Evolutionary conservation across 2,888 invertebrate species (phyloP), one percentile per base, ranked within the genome.

Genomic region (Encarsia formosa): DNA sequence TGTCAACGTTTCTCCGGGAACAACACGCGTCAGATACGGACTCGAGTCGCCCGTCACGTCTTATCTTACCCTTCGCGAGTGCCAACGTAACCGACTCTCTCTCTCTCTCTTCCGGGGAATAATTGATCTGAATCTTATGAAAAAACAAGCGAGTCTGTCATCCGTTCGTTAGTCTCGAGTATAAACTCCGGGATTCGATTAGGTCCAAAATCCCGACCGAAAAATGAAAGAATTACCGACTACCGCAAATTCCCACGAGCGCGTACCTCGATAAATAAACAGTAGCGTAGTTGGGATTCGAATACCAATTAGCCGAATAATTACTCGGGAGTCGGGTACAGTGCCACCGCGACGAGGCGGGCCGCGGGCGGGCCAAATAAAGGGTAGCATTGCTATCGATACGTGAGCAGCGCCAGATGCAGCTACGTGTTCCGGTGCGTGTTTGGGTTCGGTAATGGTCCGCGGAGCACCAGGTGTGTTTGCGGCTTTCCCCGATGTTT

Each of bases 301-400:
- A 54, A 54, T 57, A 43, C 43, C 52, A 57, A 57, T 54, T 53
- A 54, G 46, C 24, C 40, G 41, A 54, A 49, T 57, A 54, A 54
- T 57, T 54, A 54, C 45, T 54, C 32, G 18, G 44, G n/a, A n/a
- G n/a, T n/a, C 26, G 26, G 11, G 26, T 26, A 1, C 35, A 49
- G 49, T 43, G 49, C 46, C 31, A 23, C 24, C 31, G 11, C 9
- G n/a, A n/a, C n/a, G n/a, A n/a, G n/a, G n/a, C n/a, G n/a, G n/a
- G n/a, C n/a, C n/a, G n/a, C n/a, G n/a, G n/a, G n/a, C n/a, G n/a
- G n/a, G 11, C n/a, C 48, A 50, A 54, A 54, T 54, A 54, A 54
- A 54, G 53, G n/a, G n/a, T n/a, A n/a, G n/a, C n/a, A n/a, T n/a
- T n/a, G n/a, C n/a, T n/a, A n/a, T n/a, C n/a, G n/a, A n/a, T n/a